phyloP scores from a whole-genome alignment of 2,888 invertebrate genomes.

The Callinectes sapidus region DNA sequence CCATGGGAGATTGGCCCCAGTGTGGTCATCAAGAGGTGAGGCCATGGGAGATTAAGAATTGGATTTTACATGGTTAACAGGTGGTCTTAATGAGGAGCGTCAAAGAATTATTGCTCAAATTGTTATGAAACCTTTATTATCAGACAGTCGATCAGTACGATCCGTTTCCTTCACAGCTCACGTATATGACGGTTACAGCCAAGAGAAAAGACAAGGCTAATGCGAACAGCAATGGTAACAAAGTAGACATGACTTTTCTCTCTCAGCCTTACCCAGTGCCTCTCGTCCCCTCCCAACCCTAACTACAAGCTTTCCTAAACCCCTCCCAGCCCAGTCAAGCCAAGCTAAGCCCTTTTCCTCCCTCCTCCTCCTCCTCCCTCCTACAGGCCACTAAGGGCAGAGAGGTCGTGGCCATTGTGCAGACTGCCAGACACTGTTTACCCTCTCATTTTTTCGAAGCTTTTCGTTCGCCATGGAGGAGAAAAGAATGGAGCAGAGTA shows the following conservation, averaged over 20 bases:
- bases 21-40: too few species aligned
- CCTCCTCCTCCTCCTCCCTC: background rate
- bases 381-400: background rate
- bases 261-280: background rate
- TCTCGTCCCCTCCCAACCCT: background rate
- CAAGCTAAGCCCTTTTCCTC: background rate
- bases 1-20: too few species aligned
- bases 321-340: background rate
- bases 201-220: background rate
- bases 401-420: background rate
- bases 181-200: background rate
- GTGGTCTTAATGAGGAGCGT: too few species aligned
- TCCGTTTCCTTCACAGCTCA: background rate
- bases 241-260: background rate
- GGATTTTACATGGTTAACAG: too few species aligned
- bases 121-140: too few species aligned
- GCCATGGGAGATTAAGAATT: too few species aligned
- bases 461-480: background rate
- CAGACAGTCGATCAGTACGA: too few species aligned
- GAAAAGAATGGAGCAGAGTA: background rate
- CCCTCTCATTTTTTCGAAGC: background rate
- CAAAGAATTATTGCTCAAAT: too few species aligned
- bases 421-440: background rate
- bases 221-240: background rate
- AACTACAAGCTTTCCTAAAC: background rate